A percentile compares a stretch with the other conserved stretches of the same genome.
These are phyloP conservation scores for Drosophila suboccidentalis DNA, from an alignment of 2,888 invertebrate genomes.

Conservation along the genomic window DNA sequence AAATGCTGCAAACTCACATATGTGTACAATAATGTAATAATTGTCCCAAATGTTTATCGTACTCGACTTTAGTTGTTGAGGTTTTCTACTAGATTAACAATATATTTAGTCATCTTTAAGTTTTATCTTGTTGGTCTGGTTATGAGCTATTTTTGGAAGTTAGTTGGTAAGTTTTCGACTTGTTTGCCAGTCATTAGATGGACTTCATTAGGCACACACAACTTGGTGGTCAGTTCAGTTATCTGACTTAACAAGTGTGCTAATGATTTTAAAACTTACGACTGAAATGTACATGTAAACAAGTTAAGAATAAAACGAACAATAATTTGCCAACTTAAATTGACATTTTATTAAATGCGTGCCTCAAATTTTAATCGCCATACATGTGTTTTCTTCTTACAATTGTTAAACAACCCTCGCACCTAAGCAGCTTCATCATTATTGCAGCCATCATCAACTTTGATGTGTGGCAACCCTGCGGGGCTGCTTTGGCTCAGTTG, in stretches of 20 bases:
- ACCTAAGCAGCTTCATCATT: constrained; percentile 15
- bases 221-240: constrained; percentile 33
- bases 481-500: constrained; percentile 26
- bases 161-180: constrained; percentile 39
- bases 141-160: constrained; percentile 28
- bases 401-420: constrained; percentile 16
- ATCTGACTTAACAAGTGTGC: constrained; percentile 22
- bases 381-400: neutral
- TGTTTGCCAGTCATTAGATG: constrained; percentile 66
- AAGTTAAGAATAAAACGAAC: neutral
- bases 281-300: neutral
- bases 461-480: constrained; percentile 24
- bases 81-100: too few species aligned
- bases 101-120: too few species aligned
- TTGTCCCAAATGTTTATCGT: constrained; percentile 56
- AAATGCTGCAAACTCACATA: constrained; percentile 21
- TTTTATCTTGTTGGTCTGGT: constrained; percentile 11
- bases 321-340: neutral
- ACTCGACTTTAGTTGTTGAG: constrained; percentile 27
- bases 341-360: too few species aligned
- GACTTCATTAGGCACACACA: constrained; percentile 40
- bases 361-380: too few species aligned
- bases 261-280: constrained; percentile 36
- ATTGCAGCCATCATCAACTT: constrained; percentile 16
- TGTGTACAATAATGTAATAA: constrained; percentile 28